These are phyloP conservation scores for Takifugu flavidus DNA, from an alignment of 2,113 vertebrate species.

Conservation along the genomic window DNA sequence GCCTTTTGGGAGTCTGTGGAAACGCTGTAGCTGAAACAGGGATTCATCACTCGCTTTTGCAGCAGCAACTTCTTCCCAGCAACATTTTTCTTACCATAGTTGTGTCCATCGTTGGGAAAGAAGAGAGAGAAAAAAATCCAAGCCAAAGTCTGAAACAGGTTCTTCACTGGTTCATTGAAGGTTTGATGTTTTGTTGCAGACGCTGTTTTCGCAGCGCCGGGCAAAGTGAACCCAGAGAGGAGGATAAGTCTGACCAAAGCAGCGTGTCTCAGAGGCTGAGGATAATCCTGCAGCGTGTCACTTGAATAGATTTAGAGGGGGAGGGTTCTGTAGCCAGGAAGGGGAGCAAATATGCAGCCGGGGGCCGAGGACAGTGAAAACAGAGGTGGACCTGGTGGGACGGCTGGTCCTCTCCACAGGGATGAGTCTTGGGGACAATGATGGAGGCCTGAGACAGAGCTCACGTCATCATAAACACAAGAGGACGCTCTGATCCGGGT, in stretches of 20 bases:
- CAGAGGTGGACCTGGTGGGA: background rate
- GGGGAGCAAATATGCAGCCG: slow-evolving; percentile 43
- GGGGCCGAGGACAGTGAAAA: slow-evolving; percentile 27
- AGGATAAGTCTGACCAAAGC: slow-evolving; percentile 52
- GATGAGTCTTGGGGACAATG: too few relatives aligned
- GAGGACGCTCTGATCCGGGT: slow-evolving; percentile 4
- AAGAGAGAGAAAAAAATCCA: slow-evolving; percentile 12
- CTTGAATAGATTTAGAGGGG: slow-evolving; percentile 72
- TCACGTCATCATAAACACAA: background rate
- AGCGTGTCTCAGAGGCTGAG: slow-evolving; percentile 65
- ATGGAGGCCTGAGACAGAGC: too few relatives aligned
- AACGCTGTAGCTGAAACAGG: background rate
- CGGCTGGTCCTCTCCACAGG: too few relatives aligned
- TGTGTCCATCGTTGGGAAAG: slow-evolving; percentile 49
- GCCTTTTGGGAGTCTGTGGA: too few relatives aligned
- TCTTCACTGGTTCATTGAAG: background rate
- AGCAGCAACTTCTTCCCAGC: background rate
- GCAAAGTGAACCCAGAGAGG: slow-evolving; percentile 40
- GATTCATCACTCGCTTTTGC: slow-evolving; percentile 3
- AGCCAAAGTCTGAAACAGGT: background rate
- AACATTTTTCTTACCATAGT: slow-evolving; percentile 49
- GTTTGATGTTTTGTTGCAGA: slow-evolving; percentile 8
- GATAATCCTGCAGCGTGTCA: slow-evolving; percentile 75
- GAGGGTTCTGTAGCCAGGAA: slow-evolving; percentile 31
- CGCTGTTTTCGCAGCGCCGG: slow-evolving; percentile 30